Evolutionary conservation across 2,888 invertebrate species (phyloP).

Genomic region (Erebia palarica): DNA sequence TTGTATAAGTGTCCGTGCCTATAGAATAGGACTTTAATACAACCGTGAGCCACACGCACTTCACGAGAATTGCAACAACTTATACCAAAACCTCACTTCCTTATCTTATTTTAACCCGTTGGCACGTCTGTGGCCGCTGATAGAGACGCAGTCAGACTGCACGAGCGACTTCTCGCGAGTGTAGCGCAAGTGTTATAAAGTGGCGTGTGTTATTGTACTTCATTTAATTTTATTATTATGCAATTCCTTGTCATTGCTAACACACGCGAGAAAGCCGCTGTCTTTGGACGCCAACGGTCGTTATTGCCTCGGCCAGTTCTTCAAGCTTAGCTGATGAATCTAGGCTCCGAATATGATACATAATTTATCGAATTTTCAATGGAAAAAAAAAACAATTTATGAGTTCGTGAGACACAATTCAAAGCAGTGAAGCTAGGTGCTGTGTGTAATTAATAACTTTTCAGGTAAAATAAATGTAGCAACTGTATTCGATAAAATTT

Average conservation of each 20-base stretch:
- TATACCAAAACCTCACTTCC: too few species aligned
- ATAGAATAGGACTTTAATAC: too few species aligned
- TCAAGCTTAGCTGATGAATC: background rate
- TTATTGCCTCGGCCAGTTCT: background rate
- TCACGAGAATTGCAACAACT: too few species aligned
- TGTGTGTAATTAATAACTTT: background rate
- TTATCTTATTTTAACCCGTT: too few species aligned
- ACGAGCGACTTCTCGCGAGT: background rate
- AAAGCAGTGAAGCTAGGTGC: too few species aligned
- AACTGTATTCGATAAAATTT: background rate
- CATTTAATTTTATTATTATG: constrained; percentile 5
- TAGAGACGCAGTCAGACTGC: background rate
- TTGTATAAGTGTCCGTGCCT: too few species aligned
- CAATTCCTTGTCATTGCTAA: background rate
- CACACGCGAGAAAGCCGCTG: background rate
- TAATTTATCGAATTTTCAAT: background rate
- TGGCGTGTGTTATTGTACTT: background rate
- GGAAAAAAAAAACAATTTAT: background rate
- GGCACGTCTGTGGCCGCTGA: too few species aligned
- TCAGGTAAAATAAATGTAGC: background rate
- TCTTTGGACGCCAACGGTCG: background rate
- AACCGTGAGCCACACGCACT: too few species aligned
- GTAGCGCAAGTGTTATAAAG: background rate
- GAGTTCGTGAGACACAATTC: background rate
- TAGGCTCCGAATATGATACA: background rate